phyloP scores from a whole-genome alignment of 2,888 invertebrate species.

The Loripinus fragilis region DNA sequence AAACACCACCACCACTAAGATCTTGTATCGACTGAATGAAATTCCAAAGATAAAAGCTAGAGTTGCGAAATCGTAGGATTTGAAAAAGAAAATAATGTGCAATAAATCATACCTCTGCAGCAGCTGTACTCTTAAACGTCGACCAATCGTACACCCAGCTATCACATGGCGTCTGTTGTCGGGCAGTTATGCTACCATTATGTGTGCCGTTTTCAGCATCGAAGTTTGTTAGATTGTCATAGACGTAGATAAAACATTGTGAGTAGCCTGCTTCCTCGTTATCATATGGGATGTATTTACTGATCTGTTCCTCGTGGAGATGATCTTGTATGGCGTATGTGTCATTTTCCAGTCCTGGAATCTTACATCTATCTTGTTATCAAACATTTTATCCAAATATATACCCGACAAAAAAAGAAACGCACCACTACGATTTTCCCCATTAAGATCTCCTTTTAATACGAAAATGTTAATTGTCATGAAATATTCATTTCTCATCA shows the following conservation, averaged over 20 bases:
- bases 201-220: background rate
- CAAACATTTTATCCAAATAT: too few relatives aligned
- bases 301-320: constrained; percentile 30
- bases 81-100: too few relatives aligned
- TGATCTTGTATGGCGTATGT: constrained; percentile 45
- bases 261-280: constrained; percentile 40
- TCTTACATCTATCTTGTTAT: constrained; percentile 43
- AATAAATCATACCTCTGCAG: constrained; percentile 4
- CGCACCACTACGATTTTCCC: too few relatives aligned
- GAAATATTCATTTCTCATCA: too few relatives aligned
- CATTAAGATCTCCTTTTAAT: too few relatives aligned
- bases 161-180: constrained; percentile 3
- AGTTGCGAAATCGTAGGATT: too few relatives aligned
- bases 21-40: too few relatives aligned
- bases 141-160: constrained; percentile 25
- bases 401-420: too few relatives aligned
- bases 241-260: constrained; percentile 43
- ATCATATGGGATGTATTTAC: constrained; percentile 32
- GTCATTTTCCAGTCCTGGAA: constrained; percentile 51
- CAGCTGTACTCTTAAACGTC: constrained; percentile 10
- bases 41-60: too few relatives aligned
- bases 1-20: too few relatives aligned
- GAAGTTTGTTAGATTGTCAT: background rate
- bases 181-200: background rate
- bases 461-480: too few relatives aligned